Evolutionary conservation across 2,797 vertebrate species (phyloP), one percentile per base, ranked within the genome.

Genomic region (Antennarius maculatus): DNA sequence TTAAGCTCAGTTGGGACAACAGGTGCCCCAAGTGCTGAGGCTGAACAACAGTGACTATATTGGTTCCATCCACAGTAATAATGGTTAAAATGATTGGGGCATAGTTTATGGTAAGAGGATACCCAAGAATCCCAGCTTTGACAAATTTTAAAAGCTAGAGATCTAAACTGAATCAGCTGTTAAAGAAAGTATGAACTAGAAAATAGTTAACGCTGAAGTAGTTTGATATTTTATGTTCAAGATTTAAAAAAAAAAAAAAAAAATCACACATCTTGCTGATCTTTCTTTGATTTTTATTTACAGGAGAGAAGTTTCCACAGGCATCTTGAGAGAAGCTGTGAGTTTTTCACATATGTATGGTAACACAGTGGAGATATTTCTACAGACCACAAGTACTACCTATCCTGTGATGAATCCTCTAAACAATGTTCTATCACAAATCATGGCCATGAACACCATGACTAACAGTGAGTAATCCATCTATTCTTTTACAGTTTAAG

Each of bases 261-360:
- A 41, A 68, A 62, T 41, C 7, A 77, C 60, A 55, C 34, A 0
- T 14, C 23, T 12, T 1, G 4, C 34, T 76, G 28, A 61, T 74
- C 17, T 77, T 77, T 81, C 69, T 74, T 86, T 73, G 51, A 90
- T 78, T 65, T 90, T 91, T 93, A 93, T 93, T 93, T 93, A 93
- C 91, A 93, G 82, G 86, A 88, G 76, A 83, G 69, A 79, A 72
- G 49, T 76, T 88, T 84, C 77, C 79, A 84, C 84, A 90, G 70
- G 81, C 75, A 83, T 72, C 66, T 72, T 71, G 63, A 75, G 57
- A 77, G 77, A 76, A 66, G 66, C 61, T 83, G 71, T 76, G 76
- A 79, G 69, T 68, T 77, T 18, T 76, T 53, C 56, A 89, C 81
- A 88, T 82, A 88, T 79, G 64, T 82, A 88, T 79, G 64, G 75